Evolutionary conservation across 2,888 invertebrate species (phyloP).

Genomic region (Phaedon cochleariae): DNA sequence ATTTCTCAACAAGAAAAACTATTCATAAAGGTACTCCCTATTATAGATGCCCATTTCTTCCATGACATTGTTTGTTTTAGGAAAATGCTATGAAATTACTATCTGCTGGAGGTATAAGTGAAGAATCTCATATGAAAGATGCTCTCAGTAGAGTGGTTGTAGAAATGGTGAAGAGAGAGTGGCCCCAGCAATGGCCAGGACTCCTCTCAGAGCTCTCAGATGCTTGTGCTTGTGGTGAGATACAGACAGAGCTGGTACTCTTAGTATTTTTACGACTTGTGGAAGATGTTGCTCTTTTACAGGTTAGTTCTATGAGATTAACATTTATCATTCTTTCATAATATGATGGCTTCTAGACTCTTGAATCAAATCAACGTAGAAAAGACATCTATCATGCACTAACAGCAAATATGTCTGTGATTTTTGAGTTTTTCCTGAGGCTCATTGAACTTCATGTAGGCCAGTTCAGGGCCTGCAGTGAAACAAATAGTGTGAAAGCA

Average conservation of each 20-base stretch:
- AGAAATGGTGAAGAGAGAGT: slow-evolving; percentile 95
- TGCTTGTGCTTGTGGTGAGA: slow-evolving; percentile 83
- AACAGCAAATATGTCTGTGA: slow-evolving; percentile 86
- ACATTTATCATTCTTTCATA: background rate
- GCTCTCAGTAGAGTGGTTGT: slow-evolving; percentile 90
- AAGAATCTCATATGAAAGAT: slow-evolving; percentile 82
- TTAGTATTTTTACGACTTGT: slow-evolving; percentile 88
- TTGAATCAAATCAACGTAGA: slow-evolving; percentile 87
- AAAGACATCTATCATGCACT: slow-evolving; percentile 91
- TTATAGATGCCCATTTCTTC: background rate
- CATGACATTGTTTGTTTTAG: slow-evolving; percentile 55
- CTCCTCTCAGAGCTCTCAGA: slow-evolving; percentile 83
- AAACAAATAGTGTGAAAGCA: slow-evolving; percentile 71
- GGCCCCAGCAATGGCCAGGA: slow-evolving; percentile 97
- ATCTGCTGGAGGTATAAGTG: slow-evolving; percentile 78
- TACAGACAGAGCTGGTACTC: slow-evolving; percentile 89
- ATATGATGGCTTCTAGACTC: slow-evolving; percentile 65
- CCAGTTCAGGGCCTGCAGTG: slow-evolving; percentile 73
- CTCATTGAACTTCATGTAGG: slow-evolving; percentile 83
- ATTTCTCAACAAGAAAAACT: slow-evolving; percentile 88
- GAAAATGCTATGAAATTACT: slow-evolving; percentile 89
- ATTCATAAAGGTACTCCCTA: slow-evolving; percentile 76
- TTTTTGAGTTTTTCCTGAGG: slow-evolving; percentile 85
- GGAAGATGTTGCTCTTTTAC: slow-evolving; percentile 91
- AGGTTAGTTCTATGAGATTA: slow-evolving; percentile 63